phyloP scores from a whole-genome alignment of 2,888 invertebrate species.

The Tachina grossa region DNA sequence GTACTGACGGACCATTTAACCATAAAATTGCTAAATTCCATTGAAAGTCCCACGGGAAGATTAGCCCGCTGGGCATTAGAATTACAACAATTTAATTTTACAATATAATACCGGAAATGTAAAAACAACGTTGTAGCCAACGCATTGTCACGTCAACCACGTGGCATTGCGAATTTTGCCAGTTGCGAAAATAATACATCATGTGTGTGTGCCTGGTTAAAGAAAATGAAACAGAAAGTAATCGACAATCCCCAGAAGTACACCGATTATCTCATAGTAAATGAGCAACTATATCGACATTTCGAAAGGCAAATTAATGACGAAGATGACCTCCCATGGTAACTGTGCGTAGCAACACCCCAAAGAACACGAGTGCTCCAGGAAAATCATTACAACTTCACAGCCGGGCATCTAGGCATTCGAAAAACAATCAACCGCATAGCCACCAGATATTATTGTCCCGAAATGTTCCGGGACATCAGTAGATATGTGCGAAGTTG shows the following conservation, averaged over 20 bases:
- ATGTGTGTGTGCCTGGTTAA: no score
- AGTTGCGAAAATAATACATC: no score
- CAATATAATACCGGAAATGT: no score
- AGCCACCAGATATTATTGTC: background rate
- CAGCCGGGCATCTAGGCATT: background rate
- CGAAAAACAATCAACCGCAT: background rate
- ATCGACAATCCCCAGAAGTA: background rate
- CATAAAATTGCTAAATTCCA: no score
- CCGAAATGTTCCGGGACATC: background rate
- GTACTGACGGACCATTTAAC: no score
- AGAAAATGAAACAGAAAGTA: no score
- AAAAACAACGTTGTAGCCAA: no score
- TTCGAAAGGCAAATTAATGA: background rate
- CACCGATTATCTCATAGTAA: background rate
- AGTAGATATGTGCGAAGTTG: background rate
- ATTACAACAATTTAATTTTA: no score
- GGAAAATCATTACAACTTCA: background rate
- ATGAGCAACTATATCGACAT: background rate
- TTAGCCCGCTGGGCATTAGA: no score
- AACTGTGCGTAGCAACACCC: background rate
- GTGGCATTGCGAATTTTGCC: no score
- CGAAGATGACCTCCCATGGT: background rate
- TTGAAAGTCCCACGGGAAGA: no score
- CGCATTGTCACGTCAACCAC: no score
- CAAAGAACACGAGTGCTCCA: background rate